Percentiles rank a stretch among this genome's conserved stretches.
Conservation (phyloP, 2,888 invertebrate genomes). For the Drosophila robusta region DNA sequence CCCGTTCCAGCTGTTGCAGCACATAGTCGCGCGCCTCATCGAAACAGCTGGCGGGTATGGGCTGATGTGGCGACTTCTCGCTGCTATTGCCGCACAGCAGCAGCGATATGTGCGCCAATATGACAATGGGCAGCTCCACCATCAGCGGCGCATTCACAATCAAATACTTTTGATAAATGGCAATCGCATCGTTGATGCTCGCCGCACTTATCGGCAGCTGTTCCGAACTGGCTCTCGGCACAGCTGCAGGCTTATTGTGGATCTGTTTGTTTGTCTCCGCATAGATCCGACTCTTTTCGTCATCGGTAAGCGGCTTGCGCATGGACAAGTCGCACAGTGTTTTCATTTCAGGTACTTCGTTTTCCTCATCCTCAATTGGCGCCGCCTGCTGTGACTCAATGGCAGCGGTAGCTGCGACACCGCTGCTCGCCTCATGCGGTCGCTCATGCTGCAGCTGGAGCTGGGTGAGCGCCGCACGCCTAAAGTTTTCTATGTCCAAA, state of each 20-base stretch:
- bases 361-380: slow-evolving; percentile 38
- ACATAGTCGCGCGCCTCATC: slow-evolving; percentile 90
- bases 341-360: slow-evolving; percentile 84
- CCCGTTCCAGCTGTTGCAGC: slow-evolving; percentile 89
- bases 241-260: slow-evolving; percentile 32
- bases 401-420: not conserved
- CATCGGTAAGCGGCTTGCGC: slow-evolving; percentile 84
- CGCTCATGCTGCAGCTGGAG: slow-evolving; percentile 69
- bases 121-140: slow-evolving; percentile 82
- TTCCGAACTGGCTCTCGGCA: slow-evolving; percentile 43
- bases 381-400: slow-evolving; percentile 9
- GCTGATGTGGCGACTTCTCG: slow-evolving; percentile 26
- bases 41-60: slow-evolving; percentile 88
- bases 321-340: slow-evolving; percentile 83
- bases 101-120: slow-evolving; percentile 83
- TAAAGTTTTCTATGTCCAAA: slow-evolving; percentile 91
- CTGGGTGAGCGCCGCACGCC: slow-evolving; percentile 82
- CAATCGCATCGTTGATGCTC: slow-evolving; percentile 83
- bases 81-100: slow-evolving; percentile 74
- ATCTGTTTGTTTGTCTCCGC: slow-evolving; percentile 83
- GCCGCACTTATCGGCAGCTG: slow-evolving; percentile 59
- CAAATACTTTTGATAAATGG: slow-evolving; percentile 85
- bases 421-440: slow-evolving; percentile 1
- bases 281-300: slow-evolving; percentile 84
- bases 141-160: slow-evolving; percentile 80